Percentiles rank a stretch among this genome's conserved stretches.
Conservation (phyloP, 2,888 invertebrate genomes). For the Molanna angustata region DNA sequence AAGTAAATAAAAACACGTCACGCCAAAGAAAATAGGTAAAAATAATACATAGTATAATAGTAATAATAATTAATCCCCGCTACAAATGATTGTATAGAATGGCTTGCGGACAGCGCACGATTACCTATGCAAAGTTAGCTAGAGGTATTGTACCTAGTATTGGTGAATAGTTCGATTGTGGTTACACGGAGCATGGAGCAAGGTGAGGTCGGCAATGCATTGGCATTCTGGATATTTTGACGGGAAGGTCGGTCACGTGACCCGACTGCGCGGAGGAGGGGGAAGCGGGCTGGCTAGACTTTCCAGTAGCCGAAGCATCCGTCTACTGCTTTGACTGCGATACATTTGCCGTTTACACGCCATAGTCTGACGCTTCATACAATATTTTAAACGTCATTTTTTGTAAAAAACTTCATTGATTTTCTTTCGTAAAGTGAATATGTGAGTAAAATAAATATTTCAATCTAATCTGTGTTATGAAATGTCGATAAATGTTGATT, state of each 20-base stretch:
- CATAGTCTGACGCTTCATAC: conserved; percentile 41
- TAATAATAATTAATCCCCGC: no score
- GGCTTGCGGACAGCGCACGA: no score
- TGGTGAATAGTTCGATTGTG: no score
- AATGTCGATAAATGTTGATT: background rate
- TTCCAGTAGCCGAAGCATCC: conserved; percentile 60
- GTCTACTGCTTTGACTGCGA: conserved; percentile 55
- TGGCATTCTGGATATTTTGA: conserved; percentile 65
- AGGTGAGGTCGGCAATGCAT: conserved; percentile 24
- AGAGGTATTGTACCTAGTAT: no score
- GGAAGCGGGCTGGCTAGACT: conserved; percentile 56
- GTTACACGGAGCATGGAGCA: conserved; percentile 14
- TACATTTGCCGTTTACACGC: conserved; percentile 51
- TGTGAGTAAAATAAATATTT: background rate
- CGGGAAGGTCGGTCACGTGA: conserved; percentile 83
- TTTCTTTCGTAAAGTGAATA: no score
- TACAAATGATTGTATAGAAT: no score
- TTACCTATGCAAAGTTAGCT: no score
- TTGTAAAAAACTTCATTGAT: no score
- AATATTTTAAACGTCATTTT: conserved; percentile 11
- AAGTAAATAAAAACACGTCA: no score
- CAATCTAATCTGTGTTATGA: conserved; percentile 11
- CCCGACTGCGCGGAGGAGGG: conserved; percentile 39
- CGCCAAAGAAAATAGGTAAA: no score
- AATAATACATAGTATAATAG: no score